Evolutionary conservation across 2,113 vertebrate genomes (phyloP).

Genomic region (Stegostoma tigrinum): DNA sequence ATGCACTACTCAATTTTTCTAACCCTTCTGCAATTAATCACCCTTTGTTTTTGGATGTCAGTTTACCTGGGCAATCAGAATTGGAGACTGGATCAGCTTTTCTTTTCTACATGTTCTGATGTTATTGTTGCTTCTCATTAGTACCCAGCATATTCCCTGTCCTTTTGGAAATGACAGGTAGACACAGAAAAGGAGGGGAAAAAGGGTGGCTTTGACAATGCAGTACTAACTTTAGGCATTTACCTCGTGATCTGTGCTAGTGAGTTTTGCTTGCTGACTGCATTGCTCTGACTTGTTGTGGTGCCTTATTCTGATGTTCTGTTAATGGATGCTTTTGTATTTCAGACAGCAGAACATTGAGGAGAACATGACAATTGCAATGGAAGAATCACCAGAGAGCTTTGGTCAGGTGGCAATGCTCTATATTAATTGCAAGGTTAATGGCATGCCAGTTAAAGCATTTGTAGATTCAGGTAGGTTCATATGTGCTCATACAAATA

Average conservation of each 20-base stretch:
- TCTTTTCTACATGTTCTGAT: background rate
- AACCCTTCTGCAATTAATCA: background rate
- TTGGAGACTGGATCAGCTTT: background rate
- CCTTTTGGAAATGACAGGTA: background rate
- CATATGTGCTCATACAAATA: background rate
- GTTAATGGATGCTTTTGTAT: slow-evolving; percentile 35
- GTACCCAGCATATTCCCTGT: background rate
- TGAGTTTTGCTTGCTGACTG: background rate
- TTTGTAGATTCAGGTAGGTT: slow-evolving; percentile 91
- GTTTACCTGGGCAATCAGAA: background rate
- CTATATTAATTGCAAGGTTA: slow-evolving; percentile 98
- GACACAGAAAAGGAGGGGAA: background rate
- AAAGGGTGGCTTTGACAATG: background rate
- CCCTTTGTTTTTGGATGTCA: background rate
- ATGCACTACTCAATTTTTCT: background rate
- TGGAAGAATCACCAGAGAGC: slow-evolving; percentile 97
- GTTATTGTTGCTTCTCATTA: background rate
- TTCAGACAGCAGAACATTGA: slow-evolving; percentile 95
- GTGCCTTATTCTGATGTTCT: background rate
- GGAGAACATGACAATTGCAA: slow-evolving; percentile 98
- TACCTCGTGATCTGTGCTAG: background rate
- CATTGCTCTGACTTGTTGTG: background rate
- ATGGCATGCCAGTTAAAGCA: slow-evolving; percentile 94
- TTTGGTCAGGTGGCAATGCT: slow-evolving; percentile 99
- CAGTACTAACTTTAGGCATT: background rate